Evolutionary conservation across 2,113 vertebrate genomes (phyloP).

Genomic region (Thalassarche chlororhynchos): DNA sequence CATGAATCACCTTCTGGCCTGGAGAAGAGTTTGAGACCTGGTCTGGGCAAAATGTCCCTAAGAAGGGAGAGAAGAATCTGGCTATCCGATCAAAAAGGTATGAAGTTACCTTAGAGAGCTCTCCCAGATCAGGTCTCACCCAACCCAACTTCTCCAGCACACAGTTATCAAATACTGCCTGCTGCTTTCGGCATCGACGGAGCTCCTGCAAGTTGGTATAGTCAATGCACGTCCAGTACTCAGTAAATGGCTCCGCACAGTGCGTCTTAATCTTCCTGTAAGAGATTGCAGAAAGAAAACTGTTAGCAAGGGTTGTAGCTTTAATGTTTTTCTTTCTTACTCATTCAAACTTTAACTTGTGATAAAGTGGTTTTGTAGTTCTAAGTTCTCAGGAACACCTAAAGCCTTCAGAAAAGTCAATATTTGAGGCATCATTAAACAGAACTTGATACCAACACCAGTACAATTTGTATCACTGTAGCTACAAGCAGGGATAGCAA

Average conservation of each 20-base stretch:
- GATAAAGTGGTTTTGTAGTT: rapidly evolving
- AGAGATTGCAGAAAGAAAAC: not conserved
- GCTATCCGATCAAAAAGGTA: rapidly evolving
- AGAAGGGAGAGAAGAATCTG: not conserved
- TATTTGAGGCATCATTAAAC: not conserved
- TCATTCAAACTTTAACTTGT: not conserved
- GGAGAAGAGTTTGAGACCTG: not conserved
- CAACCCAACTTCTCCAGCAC: slow-evolving; percentile 95
- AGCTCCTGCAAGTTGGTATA: slow-evolving; percentile 78
- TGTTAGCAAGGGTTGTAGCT: rapidly evolving
- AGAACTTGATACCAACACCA: not conserved
- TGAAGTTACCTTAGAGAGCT: slow-evolving; percentile 91
- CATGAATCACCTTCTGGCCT: rapidly evolving
- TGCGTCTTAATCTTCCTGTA: slow-evolving; percentile 88
- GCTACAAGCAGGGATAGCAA: not conserved
- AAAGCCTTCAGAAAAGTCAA: not conserved
- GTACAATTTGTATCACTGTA: rapidly evolving
- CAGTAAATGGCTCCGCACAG: slow-evolving; percentile 93
- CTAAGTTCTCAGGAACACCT: not conserved
- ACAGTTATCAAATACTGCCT: slow-evolving; percentile 90
- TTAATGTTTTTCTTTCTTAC: not conserved
- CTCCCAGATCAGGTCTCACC: slow-evolving; percentile 90
- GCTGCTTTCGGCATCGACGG: slow-evolving; percentile 87
- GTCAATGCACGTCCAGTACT: slow-evolving; percentile 97
- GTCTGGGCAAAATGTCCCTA: rapidly evolving